A percentile compares a stretch with the other conserved stretches of the same genome.
These are phyloP conservation scores for Microplitis mediator DNA, from an alignment of 1,140 invertebrate species.

Conservation along the genomic window DNA sequence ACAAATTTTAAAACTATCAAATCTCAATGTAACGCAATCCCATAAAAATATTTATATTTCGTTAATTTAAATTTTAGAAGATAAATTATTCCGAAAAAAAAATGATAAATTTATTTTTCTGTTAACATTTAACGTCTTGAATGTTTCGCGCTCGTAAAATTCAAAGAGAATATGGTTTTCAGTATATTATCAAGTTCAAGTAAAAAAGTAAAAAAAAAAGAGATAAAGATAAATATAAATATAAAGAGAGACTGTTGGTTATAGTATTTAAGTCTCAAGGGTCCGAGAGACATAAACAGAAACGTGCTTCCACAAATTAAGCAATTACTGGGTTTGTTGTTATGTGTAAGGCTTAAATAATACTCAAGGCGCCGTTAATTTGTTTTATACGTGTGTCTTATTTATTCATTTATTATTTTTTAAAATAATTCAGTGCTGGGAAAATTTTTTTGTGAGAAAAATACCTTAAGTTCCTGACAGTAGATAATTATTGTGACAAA, in stretches of 20 bases:
- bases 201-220: conserved; percentile 3
- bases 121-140: conserved; percentile 10
- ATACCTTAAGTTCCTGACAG: too few relatives aligned
- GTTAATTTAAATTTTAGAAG: too few relatives aligned
- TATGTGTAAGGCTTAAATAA: conserved; percentile 36
- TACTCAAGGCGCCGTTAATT: conserved; percentile 24
- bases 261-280: conserved; percentile 24
- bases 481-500: too few relatives aligned
- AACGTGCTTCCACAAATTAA: conserved; percentile 56
- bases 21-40: too few relatives aligned
- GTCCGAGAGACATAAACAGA: conserved; percentile 31
- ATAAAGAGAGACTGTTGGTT: conserved; percentile 12
- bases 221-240: conserved; percentile 26
- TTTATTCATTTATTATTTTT: too few relatives aligned
- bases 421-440: too few relatives aligned
- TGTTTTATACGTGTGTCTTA: too few relatives aligned
- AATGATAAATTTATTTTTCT: conserved; percentile 6
- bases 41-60: too few relatives aligned
- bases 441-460: too few relatives aligned
- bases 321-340: conserved; percentile 51
- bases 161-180: conserved; percentile 50
- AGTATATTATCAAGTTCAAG: conserved; percentile 21
- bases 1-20: not conserved
- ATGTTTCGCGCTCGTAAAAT: conserved; percentile 51
- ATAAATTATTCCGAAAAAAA: too few relatives aligned